These are phyloP conservation scores for Sorex araneus DNA, from an alignment of 2,113 vertebrate species.

Conservation along the genomic window DNA sequence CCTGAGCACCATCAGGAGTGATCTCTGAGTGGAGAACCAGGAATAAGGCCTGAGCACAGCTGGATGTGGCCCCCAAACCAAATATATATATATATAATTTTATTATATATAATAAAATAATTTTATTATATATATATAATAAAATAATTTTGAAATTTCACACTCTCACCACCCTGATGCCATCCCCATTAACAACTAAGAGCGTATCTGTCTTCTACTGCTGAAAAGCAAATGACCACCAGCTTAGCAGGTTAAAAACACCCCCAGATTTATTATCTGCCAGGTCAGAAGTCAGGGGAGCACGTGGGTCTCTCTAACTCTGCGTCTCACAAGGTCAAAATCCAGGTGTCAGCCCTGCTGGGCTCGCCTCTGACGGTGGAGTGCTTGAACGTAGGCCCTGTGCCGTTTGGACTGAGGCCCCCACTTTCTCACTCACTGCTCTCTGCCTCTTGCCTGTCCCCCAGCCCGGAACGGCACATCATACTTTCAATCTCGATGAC, in stretches of 20 bases:
- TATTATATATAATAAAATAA: conserved; percentile 8
- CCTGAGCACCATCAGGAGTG: no score
- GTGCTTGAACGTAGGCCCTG: conserved; percentile 2
- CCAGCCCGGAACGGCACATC: background rate
- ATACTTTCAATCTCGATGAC: background rate
- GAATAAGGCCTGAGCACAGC: no score
- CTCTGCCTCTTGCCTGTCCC: background rate
- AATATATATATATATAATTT: no score
- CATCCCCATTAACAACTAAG: conserved; percentile 4
- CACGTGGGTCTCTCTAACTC: background rate
- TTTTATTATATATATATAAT: background rate
- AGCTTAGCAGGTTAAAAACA: conserved; percentile 15
- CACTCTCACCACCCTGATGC: conserved; percentile 2
- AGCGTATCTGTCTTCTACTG: conserved; percentile 12
- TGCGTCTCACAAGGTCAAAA: conserved; percentile 50
- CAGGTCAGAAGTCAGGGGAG: background rate
- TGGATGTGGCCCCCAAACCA: no score
- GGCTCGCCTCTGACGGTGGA: background rate
- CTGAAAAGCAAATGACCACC: background rate
- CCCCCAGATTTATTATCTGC: background rate
- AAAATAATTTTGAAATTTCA: conserved; percentile 41
- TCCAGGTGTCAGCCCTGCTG: conserved; percentile 8
- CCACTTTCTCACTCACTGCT: background rate
- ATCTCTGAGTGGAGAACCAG: no score
- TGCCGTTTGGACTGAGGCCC: background rate